Base-by-base conservation (phyloP, 1,140 invertebrate genomes). In the Drosophila truncata region DNA sequence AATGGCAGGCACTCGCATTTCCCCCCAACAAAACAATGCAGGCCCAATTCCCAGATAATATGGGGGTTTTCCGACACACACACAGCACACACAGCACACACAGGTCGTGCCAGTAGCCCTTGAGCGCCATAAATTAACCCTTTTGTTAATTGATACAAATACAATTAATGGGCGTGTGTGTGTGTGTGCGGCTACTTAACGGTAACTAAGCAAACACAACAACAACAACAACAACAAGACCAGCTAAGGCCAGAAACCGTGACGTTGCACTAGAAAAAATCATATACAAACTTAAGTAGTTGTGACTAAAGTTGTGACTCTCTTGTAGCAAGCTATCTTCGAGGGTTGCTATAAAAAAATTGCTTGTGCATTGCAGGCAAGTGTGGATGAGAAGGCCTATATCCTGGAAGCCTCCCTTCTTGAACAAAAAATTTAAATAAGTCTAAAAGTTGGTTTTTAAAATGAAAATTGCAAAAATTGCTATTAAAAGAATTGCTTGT, bases 131-230 rank as follows among this genome's bases (percentile, higher is more conserved):
- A 92, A 92, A 92, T 92, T 92, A 92, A 92, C 91, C 91, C 87
- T 92, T 92, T 91, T 92, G 91, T 92, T 92, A 92, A 92, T 92
- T 92, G 91, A 92, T 92, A 92, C 91, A 92, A 92, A 92, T 92
- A 91, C 78, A 91, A 91, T 91, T 91, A 87, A 87, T 86, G 77
- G 69, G 58, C 63, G 70, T 57, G 55, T 63, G 57, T 44, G 65
- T 63, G 41, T 42, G 35, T 46, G 60, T 59, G 39, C 23, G 69
- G 86, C 82, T 91, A 91, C 85, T 84, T 87, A 91, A 86, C 47
- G 62, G 76, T 91, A 82, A 86, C 82, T 91, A 82, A 83, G 82
- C 87, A 83, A 91, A 87, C 71, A 82, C 63, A 78, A 78, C 67
- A 85, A 69, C 57, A 80, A 76, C 63, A 78, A 78, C 67, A 84